Conservation (phyloP, 2,797 vertebrate species). For the Dermochelys coriacea region DNA sequence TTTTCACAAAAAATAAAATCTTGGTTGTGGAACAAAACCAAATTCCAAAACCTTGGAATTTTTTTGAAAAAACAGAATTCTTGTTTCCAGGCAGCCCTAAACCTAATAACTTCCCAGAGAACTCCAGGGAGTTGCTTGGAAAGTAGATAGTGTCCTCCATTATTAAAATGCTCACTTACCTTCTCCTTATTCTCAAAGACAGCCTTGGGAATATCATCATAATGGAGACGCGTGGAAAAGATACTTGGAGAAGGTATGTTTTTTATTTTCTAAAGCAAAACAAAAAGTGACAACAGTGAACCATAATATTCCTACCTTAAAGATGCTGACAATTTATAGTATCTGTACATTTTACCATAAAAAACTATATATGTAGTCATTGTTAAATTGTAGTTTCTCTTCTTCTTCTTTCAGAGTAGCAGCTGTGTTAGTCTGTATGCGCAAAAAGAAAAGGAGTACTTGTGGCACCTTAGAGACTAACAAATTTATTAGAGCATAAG, state of each 20-base stretch:
- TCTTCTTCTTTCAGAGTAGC: too few species aligned
- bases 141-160: not conserved
- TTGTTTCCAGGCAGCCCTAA: not conserved
- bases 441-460: too few species aligned
- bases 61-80: not conserved
- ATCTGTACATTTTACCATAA: not conserved
- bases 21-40: not conserved
- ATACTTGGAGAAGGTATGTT: slow-evolving; percentile 66
- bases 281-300: not conserved
- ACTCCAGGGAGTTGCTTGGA: not conserved
- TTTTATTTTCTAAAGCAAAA: slow-evolving; percentile 67
- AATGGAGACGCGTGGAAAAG: slow-evolving; percentile 69
- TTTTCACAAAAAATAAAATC: not conserved
- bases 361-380: not conserved
- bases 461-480: too few species aligned
- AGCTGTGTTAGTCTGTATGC: too few species aligned
- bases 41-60: not conserved
- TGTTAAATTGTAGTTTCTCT: not conserved
- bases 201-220: slow-evolving; percentile 69
- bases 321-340: not conserved
- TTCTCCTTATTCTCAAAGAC: slow-evolving; percentile 71
- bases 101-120: not conserved
- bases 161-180: slow-evolving; percentile 45
- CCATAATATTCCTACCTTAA: not conserved
- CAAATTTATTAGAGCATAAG: too few species aligned